A percentile compares a stretch with the other conserved stretches of the same genome.
phyloP scores from a whole-genome alignment of 92 coral and sea anemone species.

The Parazoanthus swiftii region DNA sequence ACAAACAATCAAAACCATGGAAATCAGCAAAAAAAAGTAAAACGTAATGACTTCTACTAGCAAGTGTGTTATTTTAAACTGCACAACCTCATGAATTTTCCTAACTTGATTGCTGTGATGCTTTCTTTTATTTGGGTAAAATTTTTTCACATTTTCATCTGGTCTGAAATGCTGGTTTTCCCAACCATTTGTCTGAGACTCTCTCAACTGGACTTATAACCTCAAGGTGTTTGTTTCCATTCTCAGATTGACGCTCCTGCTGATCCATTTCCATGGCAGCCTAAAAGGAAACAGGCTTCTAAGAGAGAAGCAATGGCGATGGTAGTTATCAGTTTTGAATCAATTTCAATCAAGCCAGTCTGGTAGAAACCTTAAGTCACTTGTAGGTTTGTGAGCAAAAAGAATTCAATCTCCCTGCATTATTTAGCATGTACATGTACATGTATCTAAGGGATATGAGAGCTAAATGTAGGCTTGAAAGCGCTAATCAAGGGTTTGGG shows the following conservation, averaged over 20 bases:
- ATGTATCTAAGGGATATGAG: too few relatives aligned
- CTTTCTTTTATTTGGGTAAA: too few relatives aligned
- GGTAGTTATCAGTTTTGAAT: constrained; percentile 39
- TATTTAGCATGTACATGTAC: too few relatives aligned
- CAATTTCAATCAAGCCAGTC: not conserved
- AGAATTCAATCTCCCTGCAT: too few relatives aligned
- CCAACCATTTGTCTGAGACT: not conserved
- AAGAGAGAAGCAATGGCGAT: constrained; percentile 63
- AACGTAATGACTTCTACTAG: too few relatives aligned
- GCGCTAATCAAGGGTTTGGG: not conserved
- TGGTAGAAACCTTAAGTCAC: not conserved
- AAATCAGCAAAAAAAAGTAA: too few relatives aligned
- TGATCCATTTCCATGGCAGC: constrained; percentile 70
- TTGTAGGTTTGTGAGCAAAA: too few relatives aligned
- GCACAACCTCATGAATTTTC: too few relatives aligned
- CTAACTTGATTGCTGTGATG: too few relatives aligned
- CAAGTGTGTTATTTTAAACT: too few relatives aligned
- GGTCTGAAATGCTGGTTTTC: not conserved
- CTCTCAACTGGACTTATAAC: not conserved
- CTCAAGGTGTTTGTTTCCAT: not conserved
- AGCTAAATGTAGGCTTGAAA: not conserved
- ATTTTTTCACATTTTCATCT: too few relatives aligned
- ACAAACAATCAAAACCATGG: too few relatives aligned
- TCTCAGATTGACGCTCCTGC: constrained; percentile 70
- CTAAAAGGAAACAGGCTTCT: constrained; percentile 44